These are phyloP conservation scores for Gobius niger DNA, from an alignment of 2,113 vertebrate species.

Conservation along the genomic window DNA sequence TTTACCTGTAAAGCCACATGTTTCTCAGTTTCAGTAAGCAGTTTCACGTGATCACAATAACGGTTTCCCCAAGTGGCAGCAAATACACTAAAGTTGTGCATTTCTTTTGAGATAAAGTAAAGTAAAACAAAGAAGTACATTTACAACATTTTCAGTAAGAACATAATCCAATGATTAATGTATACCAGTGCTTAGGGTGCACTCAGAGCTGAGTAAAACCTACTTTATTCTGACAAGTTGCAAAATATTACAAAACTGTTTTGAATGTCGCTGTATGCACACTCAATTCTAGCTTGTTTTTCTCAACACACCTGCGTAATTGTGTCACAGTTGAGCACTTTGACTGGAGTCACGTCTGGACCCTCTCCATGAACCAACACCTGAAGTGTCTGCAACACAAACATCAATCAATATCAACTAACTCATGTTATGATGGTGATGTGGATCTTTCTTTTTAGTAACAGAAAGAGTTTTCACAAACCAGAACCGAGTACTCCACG, in stretches of 20 bases:
- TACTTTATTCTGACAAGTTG: neutral
- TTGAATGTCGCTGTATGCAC: neutral
- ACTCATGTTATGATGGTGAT: neutral
- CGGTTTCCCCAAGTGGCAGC: no score
- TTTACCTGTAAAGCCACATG: conserved; percentile 76
- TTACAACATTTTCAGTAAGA: neutral
- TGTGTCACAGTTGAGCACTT: conserved; percentile 95
- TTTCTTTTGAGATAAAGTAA: no score
- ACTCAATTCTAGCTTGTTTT: neutral
- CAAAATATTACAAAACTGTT: neutral
- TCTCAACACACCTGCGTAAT: conserved; percentile 82
- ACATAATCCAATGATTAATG: neutral
- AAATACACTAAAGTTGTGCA: no score
- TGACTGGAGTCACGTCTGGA: conserved; percentile 85
- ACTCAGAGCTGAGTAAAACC: neutral
- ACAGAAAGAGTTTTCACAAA: conserved; percentile 59
- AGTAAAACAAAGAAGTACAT: no score
- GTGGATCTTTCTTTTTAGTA: neutral
- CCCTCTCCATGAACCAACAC: conserved; percentile 92
- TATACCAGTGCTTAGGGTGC: neutral
- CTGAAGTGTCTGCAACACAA: conserved; percentile 84
- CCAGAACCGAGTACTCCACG: conserved; percentile 89
- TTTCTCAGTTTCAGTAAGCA: neutral
- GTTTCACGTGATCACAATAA: neutral
- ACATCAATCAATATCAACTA: neutral